Evolutionary conservation across 30 jellyfish, hydroid and myxozoan species (phyloP).

Genomic region (Hydractinia echinata): DNA sequence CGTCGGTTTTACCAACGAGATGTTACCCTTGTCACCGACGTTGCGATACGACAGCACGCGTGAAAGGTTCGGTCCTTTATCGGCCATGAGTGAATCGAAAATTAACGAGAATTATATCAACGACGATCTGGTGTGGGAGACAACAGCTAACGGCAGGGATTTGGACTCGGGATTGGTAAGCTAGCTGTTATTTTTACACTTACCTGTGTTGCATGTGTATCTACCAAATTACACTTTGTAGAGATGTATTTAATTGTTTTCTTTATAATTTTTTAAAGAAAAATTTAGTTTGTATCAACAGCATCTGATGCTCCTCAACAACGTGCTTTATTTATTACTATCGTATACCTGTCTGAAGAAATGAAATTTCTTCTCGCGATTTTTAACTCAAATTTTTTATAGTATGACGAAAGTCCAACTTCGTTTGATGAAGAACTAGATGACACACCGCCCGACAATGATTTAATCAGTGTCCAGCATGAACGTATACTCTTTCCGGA

Average conservation of each 20-base stretch:
- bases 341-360: too few relatives aligned
- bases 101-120: conserved; percentile 29
- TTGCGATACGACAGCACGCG: conserved; percentile 1
- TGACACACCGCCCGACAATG: not conserved
- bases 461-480: conserved; percentile 52
- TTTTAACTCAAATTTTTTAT: not conserved
- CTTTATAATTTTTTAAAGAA: too few relatives aligned
- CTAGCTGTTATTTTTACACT: too few relatives aligned
- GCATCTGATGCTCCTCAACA: too few relatives aligned
- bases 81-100: conserved; percentile 2
- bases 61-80: conserved; percentile 1
- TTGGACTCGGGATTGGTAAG: conserved; percentile 94
- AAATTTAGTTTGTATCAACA: too few relatives aligned
- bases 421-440: not conserved
- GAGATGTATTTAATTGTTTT: too few relatives aligned
- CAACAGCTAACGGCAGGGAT: conserved; percentile 52
- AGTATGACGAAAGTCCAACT: conserved; percentile 18
- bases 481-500: conserved; percentile 79
- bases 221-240: not conserved
- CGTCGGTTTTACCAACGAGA: not conserved
- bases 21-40: not conserved
- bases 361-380: too few relatives aligned
- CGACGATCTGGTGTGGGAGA: conserved; percentile 89
- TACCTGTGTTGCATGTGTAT: too few relatives aligned
- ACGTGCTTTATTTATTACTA: too few relatives aligned